Evolutionary conservation across 1,140 invertebrate species (phyloP).

Genomic region (Aradophagus sp.): DNA sequence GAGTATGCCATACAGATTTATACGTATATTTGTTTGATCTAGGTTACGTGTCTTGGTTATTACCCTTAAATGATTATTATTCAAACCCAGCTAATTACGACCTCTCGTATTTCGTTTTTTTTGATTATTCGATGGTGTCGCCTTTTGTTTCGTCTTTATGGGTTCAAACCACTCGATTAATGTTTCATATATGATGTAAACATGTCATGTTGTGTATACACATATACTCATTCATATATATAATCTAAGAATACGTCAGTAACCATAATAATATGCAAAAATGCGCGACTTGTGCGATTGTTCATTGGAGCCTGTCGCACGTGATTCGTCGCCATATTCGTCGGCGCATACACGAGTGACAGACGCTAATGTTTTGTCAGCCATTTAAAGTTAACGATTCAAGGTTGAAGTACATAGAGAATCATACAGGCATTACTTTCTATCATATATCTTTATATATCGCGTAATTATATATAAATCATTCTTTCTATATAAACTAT

Average conservation of each 20-base stretch:
- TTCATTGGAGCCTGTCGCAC: conserved; percentile 17
- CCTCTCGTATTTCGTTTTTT: conserved; percentile 7
- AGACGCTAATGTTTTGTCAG: conserved; percentile 36
- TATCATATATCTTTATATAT: conserved; percentile 36
- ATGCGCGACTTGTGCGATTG: conserved; percentile 54
- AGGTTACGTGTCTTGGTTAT: conserved; percentile 23
- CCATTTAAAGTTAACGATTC: conserved; percentile 41
- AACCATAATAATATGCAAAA: conserved; percentile 46
- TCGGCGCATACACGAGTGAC: conserved; percentile 6
- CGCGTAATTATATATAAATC: conserved; percentile 44
- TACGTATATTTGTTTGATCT: no score
- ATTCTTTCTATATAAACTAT: conserved; percentile 48
- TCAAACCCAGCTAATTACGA: conserved; percentile 16
- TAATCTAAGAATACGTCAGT: no score
- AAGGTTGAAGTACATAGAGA: conserved; percentile 50
- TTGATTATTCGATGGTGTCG: conserved; percentile 14
- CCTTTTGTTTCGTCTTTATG: no score
- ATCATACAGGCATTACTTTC: conserved; percentile 40
- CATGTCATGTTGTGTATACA: conserved; percentile 6
- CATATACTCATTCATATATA: conserved; percentile 12
- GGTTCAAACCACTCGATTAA: conserved; percentile 8
- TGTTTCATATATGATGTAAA: conserved; percentile 9
- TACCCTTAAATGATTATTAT: conserved; percentile 9
- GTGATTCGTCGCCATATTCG: conserved; percentile 7
- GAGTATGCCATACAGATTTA: conserved; percentile 21